Evolutionary conservation across 2,113 vertebrate genomes (phyloP).

Genomic region (Psammodynastes pulverulentus): DNA sequence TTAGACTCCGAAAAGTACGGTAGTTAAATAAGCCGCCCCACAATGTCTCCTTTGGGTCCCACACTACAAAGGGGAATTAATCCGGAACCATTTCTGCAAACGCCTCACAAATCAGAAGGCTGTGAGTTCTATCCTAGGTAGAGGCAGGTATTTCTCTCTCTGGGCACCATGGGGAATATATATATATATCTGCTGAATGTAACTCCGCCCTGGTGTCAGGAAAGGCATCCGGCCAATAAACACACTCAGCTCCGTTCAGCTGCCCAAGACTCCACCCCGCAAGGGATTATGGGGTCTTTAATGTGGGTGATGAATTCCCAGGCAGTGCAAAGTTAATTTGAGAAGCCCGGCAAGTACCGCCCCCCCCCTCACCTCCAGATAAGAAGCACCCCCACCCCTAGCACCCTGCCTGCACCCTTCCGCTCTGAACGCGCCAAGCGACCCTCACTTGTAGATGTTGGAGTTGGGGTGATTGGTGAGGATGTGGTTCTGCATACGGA

Average conservation of each 20-base stretch:
- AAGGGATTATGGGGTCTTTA: too few species aligned
- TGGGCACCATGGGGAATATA: too few species aligned
- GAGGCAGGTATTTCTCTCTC: too few species aligned
- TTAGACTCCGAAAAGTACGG: too few species aligned
- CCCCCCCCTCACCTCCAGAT: background rate
- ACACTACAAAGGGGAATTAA: background rate
- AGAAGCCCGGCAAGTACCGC: background rate
- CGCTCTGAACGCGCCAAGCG: background rate
- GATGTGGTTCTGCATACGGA: slow-evolving; percentile 94
- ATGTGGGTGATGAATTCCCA: background rate
- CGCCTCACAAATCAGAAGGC: too few species aligned
- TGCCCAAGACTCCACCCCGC: too few species aligned
- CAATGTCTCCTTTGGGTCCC: background rate
- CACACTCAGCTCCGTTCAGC: too few species aligned
- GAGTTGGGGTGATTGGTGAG: slow-evolving; percentile 98
- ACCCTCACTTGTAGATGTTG: slow-evolving; percentile 95
- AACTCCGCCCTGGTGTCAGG: too few species aligned
- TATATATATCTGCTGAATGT: too few species aligned
- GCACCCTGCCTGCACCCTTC: rapidly evolving
- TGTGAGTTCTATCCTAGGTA: too few species aligned
- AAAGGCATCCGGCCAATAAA: too few species aligned
- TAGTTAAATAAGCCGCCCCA: background rate
- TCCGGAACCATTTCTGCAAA: background rate
- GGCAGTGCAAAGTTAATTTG: background rate
- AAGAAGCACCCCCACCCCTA: background rate